Percentiles rank a stretch among this genome's conserved stretches.
Conservation (phyloP, 2,113 vertebrate genomes). For the Ameiurus melas region DNA sequence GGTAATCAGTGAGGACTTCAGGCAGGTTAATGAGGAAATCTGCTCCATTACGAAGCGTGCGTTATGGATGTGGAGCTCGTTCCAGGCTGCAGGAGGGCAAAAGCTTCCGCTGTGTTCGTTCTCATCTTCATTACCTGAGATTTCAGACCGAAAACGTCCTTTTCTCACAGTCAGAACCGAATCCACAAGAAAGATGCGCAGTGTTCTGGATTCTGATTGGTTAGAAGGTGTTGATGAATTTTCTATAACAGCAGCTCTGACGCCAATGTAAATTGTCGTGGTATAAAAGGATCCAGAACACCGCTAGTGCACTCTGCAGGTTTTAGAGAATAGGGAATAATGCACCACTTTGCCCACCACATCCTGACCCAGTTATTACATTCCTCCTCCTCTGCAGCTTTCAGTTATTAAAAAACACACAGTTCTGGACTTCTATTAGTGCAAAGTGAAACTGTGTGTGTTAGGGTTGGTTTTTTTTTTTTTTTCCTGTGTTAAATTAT, state of each 20-base stretch:
- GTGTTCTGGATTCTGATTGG: not conserved
- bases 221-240: not conserved
- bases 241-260: too few species aligned
- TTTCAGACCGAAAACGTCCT: not conserved
- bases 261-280: not conserved
- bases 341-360: not conserved
- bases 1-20: slow-evolving; percentile 36
- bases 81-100: slow-evolving; percentile 35
- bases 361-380: not conserved
- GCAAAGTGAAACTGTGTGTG: not conserved
- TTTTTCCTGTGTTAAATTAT: not conserved
- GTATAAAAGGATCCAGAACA: not conserved
- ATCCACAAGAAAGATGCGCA: not conserved
- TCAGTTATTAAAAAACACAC: not conserved
- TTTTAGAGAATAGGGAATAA: not conserved
- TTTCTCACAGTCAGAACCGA: not conserved
- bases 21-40: slow-evolving; percentile 52
- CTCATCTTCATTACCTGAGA: slow-evolving; percentile 40
- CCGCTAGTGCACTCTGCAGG: not conserved
- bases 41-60: slow-evolving; percentile 48
- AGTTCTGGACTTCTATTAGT: not conserved
- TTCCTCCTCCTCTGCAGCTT: not conserved
- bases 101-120: slow-evolving; percentile 15
- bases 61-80: slow-evolving; percentile 50
- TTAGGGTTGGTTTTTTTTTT: too few species aligned